Evolutionary conservation across 2,888 invertebrate species (phyloP).

Genomic region (Apotomis capreana): DNA sequence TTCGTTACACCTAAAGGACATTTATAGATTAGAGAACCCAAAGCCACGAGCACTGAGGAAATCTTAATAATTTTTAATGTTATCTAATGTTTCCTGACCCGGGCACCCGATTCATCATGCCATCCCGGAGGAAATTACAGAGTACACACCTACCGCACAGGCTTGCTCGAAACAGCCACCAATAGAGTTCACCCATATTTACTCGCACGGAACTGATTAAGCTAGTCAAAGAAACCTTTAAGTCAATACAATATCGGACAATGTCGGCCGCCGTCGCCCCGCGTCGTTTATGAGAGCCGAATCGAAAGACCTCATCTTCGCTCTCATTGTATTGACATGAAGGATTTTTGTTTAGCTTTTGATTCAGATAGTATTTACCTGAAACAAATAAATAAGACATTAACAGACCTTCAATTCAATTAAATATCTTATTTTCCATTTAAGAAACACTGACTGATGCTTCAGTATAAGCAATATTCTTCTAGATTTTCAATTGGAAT

Average conservation of each 20-base stretch:
- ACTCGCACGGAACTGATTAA: no score
- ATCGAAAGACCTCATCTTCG: no score
- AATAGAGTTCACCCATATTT: no score
- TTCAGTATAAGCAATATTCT: no score
- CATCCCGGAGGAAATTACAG: not conserved
- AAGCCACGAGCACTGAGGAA: not conserved
- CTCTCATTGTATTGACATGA: no score
- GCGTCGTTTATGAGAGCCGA: no score
- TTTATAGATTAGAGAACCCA: not conserved
- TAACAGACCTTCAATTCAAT: not conserved
- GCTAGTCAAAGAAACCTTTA: no score
- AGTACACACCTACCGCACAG: not conserved
- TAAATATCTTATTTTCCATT: not conserved
- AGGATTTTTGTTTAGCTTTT: not conserved
- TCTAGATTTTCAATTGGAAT: no score
- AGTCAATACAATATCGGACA: no score
- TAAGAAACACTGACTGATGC: not conserved
- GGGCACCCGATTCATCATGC: slow-evolving; percentile 11
- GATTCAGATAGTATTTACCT: not conserved
- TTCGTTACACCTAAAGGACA: no score
- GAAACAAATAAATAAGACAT: not conserved
- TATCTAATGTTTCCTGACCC: slow-evolving; percentile 21
- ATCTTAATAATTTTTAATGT: slow-evolving; percentile 12
- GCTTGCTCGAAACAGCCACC: not conserved
- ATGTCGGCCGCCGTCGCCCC: no score